Base-by-base conservation (phyloP, 2,113 vertebrate genomes). In the Nerophis ophidion region DNA sequence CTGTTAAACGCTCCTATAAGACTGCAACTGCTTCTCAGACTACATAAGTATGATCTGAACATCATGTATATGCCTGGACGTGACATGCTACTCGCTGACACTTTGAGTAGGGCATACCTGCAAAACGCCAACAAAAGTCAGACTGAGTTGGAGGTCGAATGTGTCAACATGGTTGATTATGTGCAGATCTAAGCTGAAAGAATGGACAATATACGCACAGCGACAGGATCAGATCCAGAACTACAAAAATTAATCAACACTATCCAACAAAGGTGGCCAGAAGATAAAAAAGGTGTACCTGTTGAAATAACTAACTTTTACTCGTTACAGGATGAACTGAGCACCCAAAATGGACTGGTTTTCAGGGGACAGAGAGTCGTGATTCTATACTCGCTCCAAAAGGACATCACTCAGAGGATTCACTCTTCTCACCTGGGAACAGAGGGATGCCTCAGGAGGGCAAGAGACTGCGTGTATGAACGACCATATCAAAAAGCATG, bases 371-470 rank as follows among this genome's bases (percentile, higher is more conserved):
- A 16, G 34, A n/a, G n/a, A 14, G 61, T n/a, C 2, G 33, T 63
- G 8, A 63, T 63, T 6, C 46, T 36, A 2, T 36, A 65, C 11
- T 1, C 53, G 17, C 36, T 42, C 1, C 5, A 9, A 8, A 6
- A 1, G 3, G 36, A 42, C 5, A 48, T 53, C 56, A 57, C 26
- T 3, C 15, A 26, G n/a, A 13, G 16, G 1, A 17, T 64, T 5
- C 62, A 72, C 50, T 72, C 42, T 11, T 49, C 69, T 53, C 65
- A 68, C 8, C 47, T 42, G 38, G 57, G 50, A 4, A 19, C 58
- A 7, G 71, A 74, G 48, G 65, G 57, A 48, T 71, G 45, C 36
- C 44, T 78, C 1, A 13, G n/a, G n/a, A n/a, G n/a, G n/a, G n/a
- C n/a, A n/a, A n/a, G n/a, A n/a, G n/a, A n/a, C n/a, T n/a, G n/a